phyloP scores from a whole-genome alignment of 2,113 vertebrate species.

The Corynorhinus townsendii region DNA sequence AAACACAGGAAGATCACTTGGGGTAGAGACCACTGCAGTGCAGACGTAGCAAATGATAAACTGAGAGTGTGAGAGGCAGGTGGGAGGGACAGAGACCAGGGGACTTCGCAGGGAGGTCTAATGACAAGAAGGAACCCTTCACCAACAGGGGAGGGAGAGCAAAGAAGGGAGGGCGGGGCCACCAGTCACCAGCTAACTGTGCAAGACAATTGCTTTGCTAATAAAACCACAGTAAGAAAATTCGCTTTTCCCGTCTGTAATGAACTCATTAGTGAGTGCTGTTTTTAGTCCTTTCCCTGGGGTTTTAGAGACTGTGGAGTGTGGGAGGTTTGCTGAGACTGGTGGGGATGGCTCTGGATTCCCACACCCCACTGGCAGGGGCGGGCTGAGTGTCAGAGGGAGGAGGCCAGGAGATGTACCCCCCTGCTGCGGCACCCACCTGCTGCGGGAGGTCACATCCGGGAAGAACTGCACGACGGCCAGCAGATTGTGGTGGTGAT shows the following conservation, averaged over 20 bases:
- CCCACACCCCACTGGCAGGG: background rate
- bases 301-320: background rate
- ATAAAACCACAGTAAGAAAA: conserved; percentile 53
- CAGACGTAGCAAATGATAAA: background rate
- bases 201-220: conserved; percentile 35
- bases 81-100: too few relatives aligned
- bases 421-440: conserved; percentile 63
- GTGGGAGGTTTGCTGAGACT: background rate
- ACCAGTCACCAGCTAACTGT: background rate
- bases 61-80: background rate
- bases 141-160: background rate
- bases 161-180: background rate
- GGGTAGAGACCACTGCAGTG: background rate
- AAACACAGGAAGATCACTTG: background rate
- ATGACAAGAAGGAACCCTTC: background rate
- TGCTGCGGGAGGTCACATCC: conserved; percentile 30
- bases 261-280: conserved; percentile 49
- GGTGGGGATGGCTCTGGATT: background rate
- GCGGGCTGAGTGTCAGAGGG: background rate
- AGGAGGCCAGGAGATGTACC: background rate
- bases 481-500: conserved; percentile 74
- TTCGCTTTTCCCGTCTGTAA: conserved; percentile 10
- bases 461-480: conserved; percentile 10
- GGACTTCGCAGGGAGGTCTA: background rate
- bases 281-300: conserved; percentile 44